These are phyloP conservation scores for Lithobates sylvaticus DNA, from an alignment of 2,797 vertebrate species.

Conservation along the genomic window DNA sequence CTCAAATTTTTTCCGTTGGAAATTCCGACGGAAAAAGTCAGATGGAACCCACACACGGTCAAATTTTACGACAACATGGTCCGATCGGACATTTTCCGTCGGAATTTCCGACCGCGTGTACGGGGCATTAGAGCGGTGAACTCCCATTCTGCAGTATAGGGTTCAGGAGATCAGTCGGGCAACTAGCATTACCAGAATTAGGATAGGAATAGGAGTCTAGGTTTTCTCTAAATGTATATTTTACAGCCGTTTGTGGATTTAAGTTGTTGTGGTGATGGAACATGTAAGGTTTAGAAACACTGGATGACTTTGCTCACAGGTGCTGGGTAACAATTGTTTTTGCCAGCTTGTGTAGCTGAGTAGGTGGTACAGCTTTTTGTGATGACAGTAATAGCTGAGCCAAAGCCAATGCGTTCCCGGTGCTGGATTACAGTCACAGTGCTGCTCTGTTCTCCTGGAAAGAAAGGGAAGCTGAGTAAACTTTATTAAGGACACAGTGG, in stretches of 20 bases:
- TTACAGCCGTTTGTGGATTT: not conserved
- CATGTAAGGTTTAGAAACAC: not conserved
- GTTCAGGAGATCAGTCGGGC: too few species aligned
- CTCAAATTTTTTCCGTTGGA: too few species aligned
- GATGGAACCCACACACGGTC: too few species aligned
- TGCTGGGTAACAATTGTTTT: slow-evolving; percentile 31
- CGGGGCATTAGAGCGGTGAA: too few species aligned
- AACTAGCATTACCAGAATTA: not conserved
- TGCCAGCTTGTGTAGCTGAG: slow-evolving; percentile 22
- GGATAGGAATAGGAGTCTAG: not conserved
- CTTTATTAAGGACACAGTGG: not conserved
- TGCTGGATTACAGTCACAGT: slow-evolving; percentile 28
- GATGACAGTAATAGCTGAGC: slow-evolving; percentile 42
- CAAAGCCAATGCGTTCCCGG: slow-evolving; percentile 18
- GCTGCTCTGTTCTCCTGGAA: slow-evolving; percentile 26
- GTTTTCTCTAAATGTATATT: not conserved
- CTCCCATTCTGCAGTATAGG: too few species aligned
- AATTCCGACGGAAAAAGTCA: too few species aligned
- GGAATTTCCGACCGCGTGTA: too few species aligned
- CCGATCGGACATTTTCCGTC: too few species aligned
- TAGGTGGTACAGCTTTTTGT: slow-evolving; percentile 45
- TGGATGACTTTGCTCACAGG: slow-evolving; percentile 22
- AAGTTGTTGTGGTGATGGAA: not conserved
- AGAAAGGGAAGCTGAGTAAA: slow-evolving; percentile 10
- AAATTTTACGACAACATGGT: too few species aligned